These are phyloP conservation scores for Tyto alba DNA, from an alignment of 2,113 vertebrate species.

Conservation along the genomic window DNA sequence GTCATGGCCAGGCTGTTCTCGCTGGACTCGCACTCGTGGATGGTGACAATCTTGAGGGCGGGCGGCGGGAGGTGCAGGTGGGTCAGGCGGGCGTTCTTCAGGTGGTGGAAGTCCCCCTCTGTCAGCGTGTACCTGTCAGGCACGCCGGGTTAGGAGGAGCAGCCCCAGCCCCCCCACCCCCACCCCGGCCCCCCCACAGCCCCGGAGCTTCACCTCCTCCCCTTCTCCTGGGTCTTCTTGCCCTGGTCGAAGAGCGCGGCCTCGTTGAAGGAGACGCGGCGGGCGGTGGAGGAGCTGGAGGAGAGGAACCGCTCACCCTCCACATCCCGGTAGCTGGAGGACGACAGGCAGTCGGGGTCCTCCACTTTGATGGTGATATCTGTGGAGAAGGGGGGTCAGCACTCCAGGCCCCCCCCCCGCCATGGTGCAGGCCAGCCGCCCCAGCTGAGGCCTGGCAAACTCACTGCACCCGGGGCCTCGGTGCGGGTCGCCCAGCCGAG, in stretches of 20 bases:
- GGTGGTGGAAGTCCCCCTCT: conserved; percentile 94
- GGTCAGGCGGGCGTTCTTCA: conserved; percentile 94
- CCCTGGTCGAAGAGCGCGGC: conserved; percentile 90
- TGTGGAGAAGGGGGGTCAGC: conserved; percentile 44
- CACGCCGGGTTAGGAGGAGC: background rate
- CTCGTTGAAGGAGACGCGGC: conserved; percentile 96
- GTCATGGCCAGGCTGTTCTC: conserved; percentile 85
- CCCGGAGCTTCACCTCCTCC: conserved; percentile 79
- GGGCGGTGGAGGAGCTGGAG: conserved; percentile 82
- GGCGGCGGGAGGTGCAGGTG: conserved; percentile 87
- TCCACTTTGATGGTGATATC: conserved; percentile 89
- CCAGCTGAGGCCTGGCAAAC: background rate
- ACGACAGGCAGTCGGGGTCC: conserved; percentile 85
- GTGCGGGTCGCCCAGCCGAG: rapidly evolving
- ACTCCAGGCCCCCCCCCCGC: no score
- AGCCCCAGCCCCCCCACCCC: rapidly evolving
- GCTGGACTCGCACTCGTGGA: conserved; percentile 91
- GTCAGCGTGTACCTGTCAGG: conserved; percentile 90
- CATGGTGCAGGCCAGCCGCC: no score
- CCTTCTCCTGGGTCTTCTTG: conserved; percentile 92
- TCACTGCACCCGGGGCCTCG: background rate
- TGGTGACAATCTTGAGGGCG: conserved; percentile 91
- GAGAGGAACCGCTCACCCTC: conserved; percentile 91
- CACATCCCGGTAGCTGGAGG: conserved; percentile 80
- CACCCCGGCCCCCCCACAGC: rapidly evolving